Evolutionary conservation across 1,140 invertebrate genomes (phyloP), one percentile per base, ranked within the genome.

Genomic region (Bicyclus anynana): DNA sequence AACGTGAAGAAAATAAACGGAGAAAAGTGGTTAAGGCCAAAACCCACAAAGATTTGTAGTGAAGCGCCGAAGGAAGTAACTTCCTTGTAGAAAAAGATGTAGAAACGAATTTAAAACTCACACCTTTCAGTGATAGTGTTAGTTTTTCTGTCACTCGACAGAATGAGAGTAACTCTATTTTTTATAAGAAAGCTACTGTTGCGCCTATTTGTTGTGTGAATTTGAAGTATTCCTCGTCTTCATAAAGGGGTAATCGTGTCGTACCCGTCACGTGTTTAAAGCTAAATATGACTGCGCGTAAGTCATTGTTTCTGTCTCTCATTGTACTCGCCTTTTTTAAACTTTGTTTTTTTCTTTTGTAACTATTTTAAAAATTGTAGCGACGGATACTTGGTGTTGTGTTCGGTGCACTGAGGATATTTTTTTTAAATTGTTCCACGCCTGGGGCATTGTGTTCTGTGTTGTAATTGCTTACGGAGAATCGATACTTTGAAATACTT

Each of bases 261-360:
- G 42, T 44, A 23, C 18, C 21, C 42, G 42, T 10, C 10, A 3
- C 1, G 10, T 44, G 3, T 9, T 23, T 44, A 21, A n/a, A 44
- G 17, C 42, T 17, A 44, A 18, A 44, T 44, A 23, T 44, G 42
- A 44, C 42, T 44, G 42, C 13, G 42, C 42, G 42, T 44, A 44
- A 44, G 42, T 44, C 42, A 44, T 44, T 44, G 42, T 44, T 44
- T 44, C 42, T 44, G 42, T 44, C 20, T 10, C 20, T 44, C 42
- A n/a, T 44, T 21, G 18, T 21, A 12, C 7, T 44, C 13, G 10
- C n/a, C n/a, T 21, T 44, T 44, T 44, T 21, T 44, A 21, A 4
- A 21, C 3, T 44, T 44, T 5, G 5, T 18, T n/a, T 21, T 20
- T 44, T 44, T 18, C 13, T 3, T 23, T 20, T 21, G 42, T 12